Percentiles rank a stretch among this genome's conserved stretches.
These are phyloP conservation scores for Takifugu bimaculatus DNA, from an alignment of 2,113 vertebrate species.

Conservation along the genomic window DNA sequence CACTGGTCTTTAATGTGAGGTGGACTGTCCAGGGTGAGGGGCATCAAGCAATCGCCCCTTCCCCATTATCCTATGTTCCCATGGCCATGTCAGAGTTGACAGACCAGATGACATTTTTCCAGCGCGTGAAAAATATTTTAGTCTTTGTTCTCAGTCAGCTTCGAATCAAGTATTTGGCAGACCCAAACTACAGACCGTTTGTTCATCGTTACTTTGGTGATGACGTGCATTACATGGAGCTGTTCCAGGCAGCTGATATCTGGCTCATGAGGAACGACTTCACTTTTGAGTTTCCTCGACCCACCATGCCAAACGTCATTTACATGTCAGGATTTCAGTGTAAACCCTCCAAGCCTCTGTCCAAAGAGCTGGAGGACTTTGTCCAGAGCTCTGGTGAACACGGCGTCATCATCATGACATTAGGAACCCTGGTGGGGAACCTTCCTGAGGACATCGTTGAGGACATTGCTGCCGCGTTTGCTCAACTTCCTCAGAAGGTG, in stretches of 20 bases:
- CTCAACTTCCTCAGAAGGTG: conserved; percentile 59
- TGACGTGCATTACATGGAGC: conserved; percentile 58
- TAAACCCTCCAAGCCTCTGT: conserved; percentile 57
- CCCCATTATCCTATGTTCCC: conserved; percentile 53
- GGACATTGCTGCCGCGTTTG: conserved; percentile 56
- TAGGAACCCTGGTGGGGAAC: conserved; percentile 54
- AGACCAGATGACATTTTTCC: conserved; percentile 54
- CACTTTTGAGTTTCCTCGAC: conserved; percentile 61
- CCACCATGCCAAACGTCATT: conserved; percentile 64
- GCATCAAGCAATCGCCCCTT: conserved; percentile 38
- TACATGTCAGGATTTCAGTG: conserved; percentile 68
- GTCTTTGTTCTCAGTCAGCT: conserved; percentile 15
- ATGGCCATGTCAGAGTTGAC: conserved; percentile 27
- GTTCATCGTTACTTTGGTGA: conserved; percentile 52
- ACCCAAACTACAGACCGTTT: conserved; percentile 40
- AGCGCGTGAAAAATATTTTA: conserved; percentile 40
- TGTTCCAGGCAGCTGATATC: conserved; percentile 62
- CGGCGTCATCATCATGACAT: conserved; percentile 57
- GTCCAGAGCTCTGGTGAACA: conserved; percentile 59
- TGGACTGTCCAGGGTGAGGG: conserved; percentile 58
- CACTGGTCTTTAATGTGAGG: conserved; percentile 55
- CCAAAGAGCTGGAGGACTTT: conserved; percentile 55
- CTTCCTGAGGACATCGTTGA: conserved; percentile 53
- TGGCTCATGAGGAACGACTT: conserved; percentile 69
- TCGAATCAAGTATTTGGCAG: conserved; percentile 18